Conservation (phyloP, 2,888 invertebrate species). For the Lottia scabra region DNA sequence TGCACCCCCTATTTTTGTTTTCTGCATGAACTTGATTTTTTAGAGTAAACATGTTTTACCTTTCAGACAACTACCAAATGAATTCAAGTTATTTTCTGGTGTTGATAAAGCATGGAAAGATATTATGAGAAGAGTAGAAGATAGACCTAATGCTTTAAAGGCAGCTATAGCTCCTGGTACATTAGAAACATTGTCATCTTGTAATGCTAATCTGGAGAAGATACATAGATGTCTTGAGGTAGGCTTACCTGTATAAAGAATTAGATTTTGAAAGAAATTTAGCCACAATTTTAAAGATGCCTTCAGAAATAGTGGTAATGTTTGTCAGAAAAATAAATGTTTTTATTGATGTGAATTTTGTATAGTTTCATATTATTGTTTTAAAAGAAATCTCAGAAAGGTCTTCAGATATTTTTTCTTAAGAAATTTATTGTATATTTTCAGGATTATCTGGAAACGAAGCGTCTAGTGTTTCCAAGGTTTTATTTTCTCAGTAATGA, state of each 20-base stretch:
- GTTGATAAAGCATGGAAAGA: slow-evolving; percentile 69
- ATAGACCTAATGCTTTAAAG: slow-evolving; percentile 67
- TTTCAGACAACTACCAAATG: slow-evolving; percentile 66
- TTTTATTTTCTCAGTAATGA: slow-evolving; percentile 70
- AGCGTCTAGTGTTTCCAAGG: slow-evolving; percentile 67
- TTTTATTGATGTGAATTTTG: too few relatives aligned
- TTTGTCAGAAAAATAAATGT: too few relatives aligned
- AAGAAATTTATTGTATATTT: too few relatives aligned
- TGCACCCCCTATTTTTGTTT: too few relatives aligned
- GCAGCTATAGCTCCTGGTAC: slow-evolving; percentile 66
- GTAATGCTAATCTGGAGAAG: slow-evolving; percentile 66
- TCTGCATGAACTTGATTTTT: too few relatives aligned
- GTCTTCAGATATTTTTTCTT: background rate
- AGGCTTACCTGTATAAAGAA: slow-evolving; percentile 1
- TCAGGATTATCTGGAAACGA: slow-evolving; percentile 69
- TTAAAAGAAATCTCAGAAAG: too few relatives aligned
- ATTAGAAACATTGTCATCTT: slow-evolving; percentile 63
- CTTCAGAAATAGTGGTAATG: too few relatives aligned
- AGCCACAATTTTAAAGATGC: background rate
- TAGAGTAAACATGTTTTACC: too few relatives aligned
- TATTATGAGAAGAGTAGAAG: slow-evolving; percentile 67
- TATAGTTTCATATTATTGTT: too few relatives aligned
- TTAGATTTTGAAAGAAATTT: background rate
- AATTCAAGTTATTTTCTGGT: slow-evolving; percentile 63
- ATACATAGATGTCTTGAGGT: slow-evolving; percentile 69